Conservation (phyloP, 2,888 invertebrate species). For the Meganola albula region DNA sequence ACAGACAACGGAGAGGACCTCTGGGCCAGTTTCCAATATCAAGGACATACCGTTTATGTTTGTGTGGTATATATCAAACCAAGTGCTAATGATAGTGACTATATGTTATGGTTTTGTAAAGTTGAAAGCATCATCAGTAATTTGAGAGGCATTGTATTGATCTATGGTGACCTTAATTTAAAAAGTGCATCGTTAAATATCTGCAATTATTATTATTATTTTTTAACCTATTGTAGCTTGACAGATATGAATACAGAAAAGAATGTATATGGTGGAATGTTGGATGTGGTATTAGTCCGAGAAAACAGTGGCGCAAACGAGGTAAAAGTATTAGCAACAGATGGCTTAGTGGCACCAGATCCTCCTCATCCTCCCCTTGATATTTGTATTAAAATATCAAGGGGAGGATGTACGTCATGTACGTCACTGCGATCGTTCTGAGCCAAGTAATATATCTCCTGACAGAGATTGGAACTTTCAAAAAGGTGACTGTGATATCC, state of each 20-base stretch:
- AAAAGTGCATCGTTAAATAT: slow-evolving; percentile 4
- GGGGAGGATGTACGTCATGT: not conserved
- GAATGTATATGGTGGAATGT: slow-evolving; percentile 3
- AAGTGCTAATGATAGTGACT: not conserved
- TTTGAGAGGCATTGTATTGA: not conserved
- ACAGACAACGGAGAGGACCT: not conserved
- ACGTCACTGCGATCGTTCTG: not conserved
- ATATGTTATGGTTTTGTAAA: not conserved
- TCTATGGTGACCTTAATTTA: slow-evolving; percentile 11
- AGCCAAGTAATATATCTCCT: not conserved
- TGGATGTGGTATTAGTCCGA: slow-evolving; percentile 4
- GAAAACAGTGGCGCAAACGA: not conserved
- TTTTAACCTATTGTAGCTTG: slow-evolving; percentile 1
- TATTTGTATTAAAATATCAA: not conserved
- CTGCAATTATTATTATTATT: slow-evolving; percentile 5
- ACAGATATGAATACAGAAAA: not conserved
- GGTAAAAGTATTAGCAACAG: not conserved
- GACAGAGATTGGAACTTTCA: not conserved
- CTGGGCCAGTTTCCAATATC: not conserved
- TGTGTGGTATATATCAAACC: slow-evolving; percentile 2
- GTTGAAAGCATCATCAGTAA: not conserved
- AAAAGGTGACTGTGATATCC: not conserved
- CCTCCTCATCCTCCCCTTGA: not conserved
- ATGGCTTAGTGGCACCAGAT: not conserved
- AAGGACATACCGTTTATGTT: not conserved